These are phyloP conservation scores for Bambusicola thoracicus DNA, from an alignment of 2,113 vertebrate genomes.

Conservation along the genomic window DNA sequence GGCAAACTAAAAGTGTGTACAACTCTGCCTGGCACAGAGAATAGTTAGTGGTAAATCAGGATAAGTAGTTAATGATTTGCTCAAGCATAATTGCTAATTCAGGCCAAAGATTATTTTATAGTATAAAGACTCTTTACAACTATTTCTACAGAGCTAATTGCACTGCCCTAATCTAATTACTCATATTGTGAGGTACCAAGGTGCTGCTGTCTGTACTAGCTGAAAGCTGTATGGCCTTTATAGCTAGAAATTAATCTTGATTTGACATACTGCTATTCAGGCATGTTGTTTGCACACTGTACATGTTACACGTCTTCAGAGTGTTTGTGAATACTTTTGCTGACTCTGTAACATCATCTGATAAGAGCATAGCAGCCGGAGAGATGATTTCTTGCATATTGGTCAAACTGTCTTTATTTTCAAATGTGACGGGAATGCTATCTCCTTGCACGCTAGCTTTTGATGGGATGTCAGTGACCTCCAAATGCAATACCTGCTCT, in stretches of 20 bases:
- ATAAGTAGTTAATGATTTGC: background rate
- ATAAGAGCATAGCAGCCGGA: background rate
- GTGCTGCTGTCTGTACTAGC: background rate
- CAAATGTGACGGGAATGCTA: background rate
- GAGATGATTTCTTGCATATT: background rate
- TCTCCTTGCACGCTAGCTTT: background rate
- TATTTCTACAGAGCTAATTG: background rate
- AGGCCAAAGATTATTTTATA: background rate
- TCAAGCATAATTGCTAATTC: background rate
- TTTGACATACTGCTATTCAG: background rate
- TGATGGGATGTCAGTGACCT: background rate
- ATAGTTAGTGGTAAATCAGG: background rate
- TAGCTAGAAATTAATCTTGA: background rate
- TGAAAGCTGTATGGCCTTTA: background rate
- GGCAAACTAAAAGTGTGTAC: background rate
- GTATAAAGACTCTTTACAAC: background rate
- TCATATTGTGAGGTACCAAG: background rate
- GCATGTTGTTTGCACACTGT: background rate
- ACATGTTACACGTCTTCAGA: background rate
- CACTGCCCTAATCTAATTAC: background rate
- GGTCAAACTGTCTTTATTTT: background rate
- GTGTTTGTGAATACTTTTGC: background rate
- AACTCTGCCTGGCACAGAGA: background rate
- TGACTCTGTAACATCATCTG: background rate
- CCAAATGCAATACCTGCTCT: background rate